Evolutionary conservation across 1,140 invertebrate species (phyloP).

Genomic region (Drosophila sproati): DNA sequence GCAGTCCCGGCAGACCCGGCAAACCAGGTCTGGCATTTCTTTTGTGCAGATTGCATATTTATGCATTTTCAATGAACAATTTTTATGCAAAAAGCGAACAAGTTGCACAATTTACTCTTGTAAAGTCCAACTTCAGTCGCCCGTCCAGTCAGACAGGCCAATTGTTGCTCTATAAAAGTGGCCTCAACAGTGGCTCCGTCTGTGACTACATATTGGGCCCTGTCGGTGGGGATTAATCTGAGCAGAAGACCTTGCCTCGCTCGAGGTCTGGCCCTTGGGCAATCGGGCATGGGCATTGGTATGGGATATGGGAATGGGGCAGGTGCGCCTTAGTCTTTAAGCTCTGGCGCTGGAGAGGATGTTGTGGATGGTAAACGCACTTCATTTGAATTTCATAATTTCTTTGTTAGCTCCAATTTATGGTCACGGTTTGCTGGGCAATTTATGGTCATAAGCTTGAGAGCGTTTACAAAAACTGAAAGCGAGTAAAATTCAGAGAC

Average conservation of each 20-base stretch:
- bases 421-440: slow-evolving; percentile 81
- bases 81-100: slow-evolving; percentile 83
- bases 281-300: slow-evolving; percentile 12
- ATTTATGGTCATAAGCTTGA: slow-evolving; percentile 81
- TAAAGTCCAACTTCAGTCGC: slow-evolving; percentile 58
- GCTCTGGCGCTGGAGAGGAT: slow-evolving; percentile 4
- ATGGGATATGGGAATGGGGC: slow-evolving; percentile 31
- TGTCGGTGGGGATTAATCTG: slow-evolving; percentile 70
- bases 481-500: slow-evolving; percentile 20
- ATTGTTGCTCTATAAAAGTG: slow-evolving; percentile 81
- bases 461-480: slow-evolving; percentile 60
- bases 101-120: slow-evolving; percentile 82
- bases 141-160: slow-evolving; percentile 39
- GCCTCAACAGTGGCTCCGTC: slow-evolving; percentile 24
- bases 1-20: slow-evolving; percentile 1
- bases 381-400: slow-evolving; percentile 84
- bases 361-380: slow-evolving; percentile 56
- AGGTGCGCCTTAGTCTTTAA: slow-evolving; percentile 38
- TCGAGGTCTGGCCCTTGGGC: slow-evolving; percentile 43
- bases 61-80: slow-evolving; percentile 84
- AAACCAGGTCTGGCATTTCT: slow-evolving; percentile 54
- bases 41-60: slow-evolving; percentile 81
- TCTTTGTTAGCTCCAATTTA: slow-evolving; percentile 83
- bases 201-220: slow-evolving; percentile 14
- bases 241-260: slow-evolving; percentile 68